Conservation (phyloP, 2,888 invertebrate species). For the Caradrina clavipalpis region DNA sequence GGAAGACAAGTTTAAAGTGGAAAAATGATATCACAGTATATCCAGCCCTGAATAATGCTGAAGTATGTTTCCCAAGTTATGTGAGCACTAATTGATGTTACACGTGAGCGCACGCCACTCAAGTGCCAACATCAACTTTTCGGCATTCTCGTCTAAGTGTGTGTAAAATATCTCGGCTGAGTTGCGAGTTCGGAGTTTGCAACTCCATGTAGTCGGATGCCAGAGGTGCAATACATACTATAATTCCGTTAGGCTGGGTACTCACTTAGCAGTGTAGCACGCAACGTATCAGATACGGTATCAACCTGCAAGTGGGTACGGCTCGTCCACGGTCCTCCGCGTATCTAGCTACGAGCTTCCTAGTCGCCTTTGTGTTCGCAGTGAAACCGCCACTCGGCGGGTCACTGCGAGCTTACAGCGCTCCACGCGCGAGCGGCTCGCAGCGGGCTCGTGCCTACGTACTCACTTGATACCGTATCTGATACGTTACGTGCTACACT, state of each 20-base stretch:
- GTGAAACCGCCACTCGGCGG: no score
- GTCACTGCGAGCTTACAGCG: no score
- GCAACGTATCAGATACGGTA: no score
- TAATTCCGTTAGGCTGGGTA: not conserved
- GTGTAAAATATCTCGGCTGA: slow-evolving; percentile 1
- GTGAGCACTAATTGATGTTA: not conserved
- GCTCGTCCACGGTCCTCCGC: no score
- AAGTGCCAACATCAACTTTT: slow-evolving; percentile 7
- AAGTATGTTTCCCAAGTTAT: not conserved
- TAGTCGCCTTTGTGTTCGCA: no score
- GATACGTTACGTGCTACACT: no score
- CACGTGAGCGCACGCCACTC: not conserved
- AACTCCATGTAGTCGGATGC: not conserved
- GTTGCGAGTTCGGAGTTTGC: not conserved
- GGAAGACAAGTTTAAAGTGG: not conserved
- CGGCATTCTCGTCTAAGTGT: not conserved
- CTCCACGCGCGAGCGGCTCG: no score
- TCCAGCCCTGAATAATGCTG: not conserved
- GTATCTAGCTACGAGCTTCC: no score
- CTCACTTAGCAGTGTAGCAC: no score
- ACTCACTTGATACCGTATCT: no score
- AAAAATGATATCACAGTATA: not conserved
- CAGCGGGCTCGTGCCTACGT: no score
- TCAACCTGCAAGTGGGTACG: no score
- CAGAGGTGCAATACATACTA: slow-evolving; percentile 9